phyloP scores from a whole-genome alignment of 2,113 vertebrate genomes.

The Cyanistes caeruleus region DNA sequence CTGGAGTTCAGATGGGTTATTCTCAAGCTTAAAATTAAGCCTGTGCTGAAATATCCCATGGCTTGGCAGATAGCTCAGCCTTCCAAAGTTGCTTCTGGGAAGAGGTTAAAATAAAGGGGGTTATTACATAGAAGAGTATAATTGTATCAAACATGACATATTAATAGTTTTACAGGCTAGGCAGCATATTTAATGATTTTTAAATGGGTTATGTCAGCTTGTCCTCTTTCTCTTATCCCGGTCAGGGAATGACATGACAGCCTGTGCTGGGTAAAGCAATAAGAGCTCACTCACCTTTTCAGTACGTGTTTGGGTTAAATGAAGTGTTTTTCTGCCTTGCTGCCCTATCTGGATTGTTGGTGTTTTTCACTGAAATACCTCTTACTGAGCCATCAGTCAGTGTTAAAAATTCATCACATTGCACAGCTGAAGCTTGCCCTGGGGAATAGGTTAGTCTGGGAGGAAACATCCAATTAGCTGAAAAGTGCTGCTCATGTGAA shows the following conservation, averaged over 20 bases:
- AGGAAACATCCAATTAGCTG: constrained; percentile 65
- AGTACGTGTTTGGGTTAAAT: not conserved
- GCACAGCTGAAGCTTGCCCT: constrained; percentile 45
- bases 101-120: not conserved
- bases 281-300: not conserved
- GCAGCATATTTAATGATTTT: constrained; percentile 43
- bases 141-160: not conserved
- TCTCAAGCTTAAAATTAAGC: not conserved
- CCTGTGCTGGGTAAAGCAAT: not conserved
- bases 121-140: not conserved
- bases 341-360: constrained; percentile 27
- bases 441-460: constrained; percentile 46
- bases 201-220: constrained; percentile 60
- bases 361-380: constrained; percentile 44
- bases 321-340: constrained; percentile 17
- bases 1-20: not conserved
- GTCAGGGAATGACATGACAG: constrained; percentile 10
- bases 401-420: constrained; percentile 55
- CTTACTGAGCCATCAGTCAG: constrained; percentile 48
- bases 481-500: not conserved
- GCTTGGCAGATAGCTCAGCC: not conserved
- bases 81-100: not conserved
- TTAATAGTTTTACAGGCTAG: constrained; percentile 32
- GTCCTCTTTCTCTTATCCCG: constrained; percentile 40
- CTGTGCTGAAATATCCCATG: not conserved